Evolutionary conservation across 1,140 invertebrate genomes (phyloP), one percentile per base, ranked within the genome.

Genomic region (Drosophila bipectinata): DNA sequence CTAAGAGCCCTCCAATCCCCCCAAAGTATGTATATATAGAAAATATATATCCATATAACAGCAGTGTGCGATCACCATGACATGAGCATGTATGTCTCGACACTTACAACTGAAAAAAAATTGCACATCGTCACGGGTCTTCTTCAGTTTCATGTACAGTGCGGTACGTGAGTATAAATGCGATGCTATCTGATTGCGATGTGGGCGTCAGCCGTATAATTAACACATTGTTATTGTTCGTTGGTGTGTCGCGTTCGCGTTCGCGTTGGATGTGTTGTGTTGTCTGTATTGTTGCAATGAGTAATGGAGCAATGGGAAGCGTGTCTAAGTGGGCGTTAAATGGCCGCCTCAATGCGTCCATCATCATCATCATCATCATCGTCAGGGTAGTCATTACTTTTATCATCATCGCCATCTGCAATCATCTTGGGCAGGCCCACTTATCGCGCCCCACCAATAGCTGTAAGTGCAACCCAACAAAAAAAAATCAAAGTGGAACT

Each of bases 241-340:
- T n/a, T 26, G n/a, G 15, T 9, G n/a, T 57, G 39, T 37, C n/a
- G 34, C 9, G 52, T 51, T 37, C 9, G 34, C 9, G 52, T 51
- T n/a, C 32, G 4, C 10, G 8, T 39, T 39, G 47, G 5, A 8
- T 9, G 12, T 57, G 24, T 21, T 14, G 34, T 10, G 52, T 52
- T 10, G 5, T 49, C 21, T 21, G 21, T 21, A 21, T 24, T 67
- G 56, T 56, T 77, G 75, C 74, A 68, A 60, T 55, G 39, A 60
- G 52, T 56, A 60, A 62, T 73, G 73, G 45, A 59, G 74, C 34
- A 69, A 69, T 69, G 51, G 67, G 62, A 49, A 56, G 72, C 60
- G 45, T 72, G 67, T 55, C 58, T 81, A 82, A 81, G 73, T 81
- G 68, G 73, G 79, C 79, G 74, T 81, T 68, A 74, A 82, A 82